Evolutionary conservation across 2,113 vertebrate species (phyloP).

Genomic region (Zootoca vivipara): DNA sequence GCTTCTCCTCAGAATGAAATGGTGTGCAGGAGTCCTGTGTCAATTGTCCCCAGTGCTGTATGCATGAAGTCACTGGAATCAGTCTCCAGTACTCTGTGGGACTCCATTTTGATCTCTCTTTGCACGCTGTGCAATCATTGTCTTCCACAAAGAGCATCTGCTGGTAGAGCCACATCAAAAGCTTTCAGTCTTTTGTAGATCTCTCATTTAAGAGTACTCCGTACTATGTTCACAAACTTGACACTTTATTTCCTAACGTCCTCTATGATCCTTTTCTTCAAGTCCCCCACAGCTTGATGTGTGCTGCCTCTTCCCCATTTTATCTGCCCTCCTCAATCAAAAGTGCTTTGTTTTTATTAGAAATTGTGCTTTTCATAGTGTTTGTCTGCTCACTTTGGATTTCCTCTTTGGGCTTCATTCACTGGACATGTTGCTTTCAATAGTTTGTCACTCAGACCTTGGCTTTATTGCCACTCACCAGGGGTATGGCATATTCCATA

Average conservation of each 20-base stretch:
- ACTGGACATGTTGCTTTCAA: constrained; percentile 28
- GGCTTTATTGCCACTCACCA: constrained; percentile 16
- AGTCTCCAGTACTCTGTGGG: constrained; percentile 47
- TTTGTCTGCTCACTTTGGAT: neutral
- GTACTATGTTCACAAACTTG: constrained; percentile 49
- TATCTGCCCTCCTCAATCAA: constrained; percentile 49
- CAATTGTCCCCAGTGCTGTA: constrained; percentile 33
- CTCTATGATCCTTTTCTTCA: constrained; percentile 63
- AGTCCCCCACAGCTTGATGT: constrained; percentile 39
- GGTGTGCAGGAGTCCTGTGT: constrained; percentile 3
- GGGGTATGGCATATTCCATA: constrained; percentile 39
- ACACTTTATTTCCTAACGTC: constrained; percentile 57
- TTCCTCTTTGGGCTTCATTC: constrained; percentile 50
- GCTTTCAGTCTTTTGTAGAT: constrained; percentile 62
- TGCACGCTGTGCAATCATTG: constrained; percentile 58
- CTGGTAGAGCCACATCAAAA: constrained; percentile 64
- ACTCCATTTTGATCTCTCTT: constrained; percentile 54
- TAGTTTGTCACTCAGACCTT: constrained; percentile 58
- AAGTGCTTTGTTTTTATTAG: constrained; percentile 44
- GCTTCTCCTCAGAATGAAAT: constrained; percentile 41
- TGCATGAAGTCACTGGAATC: constrained; percentile 29
- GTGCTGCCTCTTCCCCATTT: constrained; percentile 35
- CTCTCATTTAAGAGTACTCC: constrained; percentile 63
- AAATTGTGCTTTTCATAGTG: constrained; percentile 28
- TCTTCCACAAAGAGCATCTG: constrained; percentile 63